Evolutionary conservation across 2,888 invertebrate genomes (phyloP), one percentile per base, ranked within the genome.

Genomic region (Tillus elongatus): DNA sequence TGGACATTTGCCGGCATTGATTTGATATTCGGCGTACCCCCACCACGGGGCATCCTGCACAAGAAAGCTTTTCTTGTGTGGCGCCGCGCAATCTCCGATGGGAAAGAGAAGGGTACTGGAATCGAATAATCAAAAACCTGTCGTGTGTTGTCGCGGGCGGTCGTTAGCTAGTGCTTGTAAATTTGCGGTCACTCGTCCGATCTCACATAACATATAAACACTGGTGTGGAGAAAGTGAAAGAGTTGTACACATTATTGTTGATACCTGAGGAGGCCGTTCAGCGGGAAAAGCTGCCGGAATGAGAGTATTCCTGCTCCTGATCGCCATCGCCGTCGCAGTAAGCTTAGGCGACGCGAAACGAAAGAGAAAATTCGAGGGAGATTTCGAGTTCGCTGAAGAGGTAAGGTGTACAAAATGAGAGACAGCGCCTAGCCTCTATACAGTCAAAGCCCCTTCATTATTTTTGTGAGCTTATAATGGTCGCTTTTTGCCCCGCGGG

Each of bases 381-480:
- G 82, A 82, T 64, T 82, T 82, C 61, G 82, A 82, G 62, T 82
- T 82, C 62, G 81, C 80, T 57, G 82, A 82, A 67, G 82, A 82
- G 79, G 82, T 82, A 70, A 72, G 53, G 37, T 29, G 2, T 13
- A 6, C 10, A 29, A 6, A 29, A 9, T 6, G 10, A n/a, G n/a
- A n/a, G n/a, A n/a, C n/a, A n/a, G n/a, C n/a, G n/a, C n/a, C n/a
- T n/a, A n/a, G n/a, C n/a, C n/a, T n/a, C n/a, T n/a, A n/a, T n/a
- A n/a, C n/a, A n/a, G n/a, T n/a, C n/a, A n/a, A n/a, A n/a, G n/a
- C n/a, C n/a, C n/a, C n/a, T n/a, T n/a, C n/a, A n/a, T n/a, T n/a
- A n/a, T n/a, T n/a, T n/a, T n/a, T n/a, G n/a, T n/a, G n/a, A n/a
- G n/a, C n/a, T n/a, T n/a, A n/a, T n/a, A n/a, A n/a, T n/a, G n/a